Evolutionary conservation across 1,140 invertebrate genomes (phyloP).

Genomic region (Drosophila pseudoobscura): DNA sequence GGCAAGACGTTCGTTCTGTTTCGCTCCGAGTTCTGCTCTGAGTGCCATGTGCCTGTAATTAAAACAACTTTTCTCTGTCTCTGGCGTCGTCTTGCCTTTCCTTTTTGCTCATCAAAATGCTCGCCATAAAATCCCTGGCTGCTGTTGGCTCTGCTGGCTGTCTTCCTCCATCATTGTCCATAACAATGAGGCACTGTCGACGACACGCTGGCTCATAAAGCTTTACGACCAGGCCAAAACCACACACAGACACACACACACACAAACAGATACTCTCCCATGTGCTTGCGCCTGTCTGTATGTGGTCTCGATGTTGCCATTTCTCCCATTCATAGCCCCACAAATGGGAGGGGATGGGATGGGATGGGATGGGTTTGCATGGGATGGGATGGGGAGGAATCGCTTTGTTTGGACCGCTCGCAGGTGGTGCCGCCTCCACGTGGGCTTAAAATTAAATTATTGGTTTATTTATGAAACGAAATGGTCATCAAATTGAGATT

Average conservation of each 20-base stretch:
- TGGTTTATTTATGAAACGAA: slow-evolving; percentile 72
- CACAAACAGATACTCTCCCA: slow-evolving; percentile 7
- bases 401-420: slow-evolving; percentile 31
- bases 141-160: background rate
- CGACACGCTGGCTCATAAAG: slow-evolving; percentile 48
- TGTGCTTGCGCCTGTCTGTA: slow-evolving; percentile 24
- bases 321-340: slow-evolving; percentile 46
- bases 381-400: slow-evolving; percentile 20
- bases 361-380: too few relatives aligned
- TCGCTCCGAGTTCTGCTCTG: background rate
- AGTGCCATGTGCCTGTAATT: slow-evolving; percentile 57
- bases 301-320: slow-evolving; percentile 13
- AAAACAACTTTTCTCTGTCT: slow-evolving; percentile 55
- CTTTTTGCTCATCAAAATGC: slow-evolving; percentile 41
- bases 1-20: slow-evolving; percentile 24
- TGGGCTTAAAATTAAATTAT: slow-evolving; percentile 75
- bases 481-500: slow-evolving; percentile 72
- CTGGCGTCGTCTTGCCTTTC: slow-evolving; percentile 23
- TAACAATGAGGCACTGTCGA: slow-evolving; percentile 55
- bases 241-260: slow-evolving; percentile 8
- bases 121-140: slow-evolving; percentile 46
- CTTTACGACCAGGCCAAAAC: slow-evolving; percentile 44
- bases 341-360: too few relatives aligned
- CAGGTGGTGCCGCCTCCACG: slow-evolving; percentile 42
- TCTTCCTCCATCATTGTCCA: slow-evolving; percentile 67